These are phyloP conservation scores for Oplegnathus fasciatus DNA, from an alignment of 2,113 vertebrate genomes.

Conservation along the genomic window DNA sequence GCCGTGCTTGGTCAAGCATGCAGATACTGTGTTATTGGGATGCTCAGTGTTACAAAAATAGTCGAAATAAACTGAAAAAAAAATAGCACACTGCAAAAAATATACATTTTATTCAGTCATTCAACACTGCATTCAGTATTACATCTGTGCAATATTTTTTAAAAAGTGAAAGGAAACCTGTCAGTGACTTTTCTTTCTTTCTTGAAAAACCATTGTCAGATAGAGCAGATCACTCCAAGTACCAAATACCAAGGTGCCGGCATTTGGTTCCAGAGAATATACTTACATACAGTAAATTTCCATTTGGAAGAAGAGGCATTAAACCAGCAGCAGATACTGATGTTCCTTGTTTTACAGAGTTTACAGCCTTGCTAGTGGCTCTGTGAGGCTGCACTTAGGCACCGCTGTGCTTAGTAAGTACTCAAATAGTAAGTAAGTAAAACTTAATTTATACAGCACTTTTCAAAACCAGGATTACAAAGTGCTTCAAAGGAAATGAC, in stretches of 20 bases:
- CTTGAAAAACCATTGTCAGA: not conserved
- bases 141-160: not conserved
- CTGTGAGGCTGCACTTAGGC: too few relatives aligned
- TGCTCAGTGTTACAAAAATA: not conserved
- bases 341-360: too few relatives aligned
- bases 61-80: slow-evolving; percentile 12
- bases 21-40: slow-evolving; percentile 17
- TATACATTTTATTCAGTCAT: not conserved
- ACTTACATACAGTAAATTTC: not conserved
- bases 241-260: too few relatives aligned
- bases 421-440: too few relatives aligned
- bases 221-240: too few relatives aligned
- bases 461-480: too few relatives aligned
- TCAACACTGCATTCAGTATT: not conserved
- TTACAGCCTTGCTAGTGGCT: too few relatives aligned
- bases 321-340: not conserved
- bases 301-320: not conserved
- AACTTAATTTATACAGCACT: too few relatives aligned
- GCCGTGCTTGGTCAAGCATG: slow-evolving; percentile 39
- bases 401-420: too few relatives aligned
- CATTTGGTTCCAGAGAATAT: too few relatives aligned
- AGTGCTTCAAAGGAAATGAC: not conserved
- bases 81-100: not conserved
- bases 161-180: not conserved
- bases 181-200: not conserved